Evolutionary conservation across 1,140 invertebrate species (phyloP), one percentile per base, ranked within the genome.

Genomic region (Drosophila ambigua): DNA sequence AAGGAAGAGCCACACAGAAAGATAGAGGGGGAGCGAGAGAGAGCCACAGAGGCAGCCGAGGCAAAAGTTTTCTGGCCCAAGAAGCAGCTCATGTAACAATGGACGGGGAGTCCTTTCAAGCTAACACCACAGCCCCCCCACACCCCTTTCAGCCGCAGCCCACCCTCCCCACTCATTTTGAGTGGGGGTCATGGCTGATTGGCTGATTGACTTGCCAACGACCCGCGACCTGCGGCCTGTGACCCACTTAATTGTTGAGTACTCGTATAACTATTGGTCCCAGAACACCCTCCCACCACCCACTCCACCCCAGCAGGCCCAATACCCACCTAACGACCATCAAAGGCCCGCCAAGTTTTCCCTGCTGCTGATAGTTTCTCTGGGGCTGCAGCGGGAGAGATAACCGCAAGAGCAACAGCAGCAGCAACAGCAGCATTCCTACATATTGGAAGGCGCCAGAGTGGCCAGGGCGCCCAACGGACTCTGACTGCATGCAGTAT

Each of bases 151-250:
- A 24, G 23, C 23, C 23, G 4, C 23, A 24, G 23, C 4, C 23
- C 4, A 2, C 23, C 8, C 31, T 0, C 8, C 8, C 8, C 31
- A 35, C 2, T 9, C 35, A 39, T 39, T 39, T 4, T 39, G 68
- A 53, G 45, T 44, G 60, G 60, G 52, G 60, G 52, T 50, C 71
- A 77, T 50, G 75, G 61, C 59, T 87, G 81, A 85, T 87, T 85
- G 74, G 61, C 78, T 85, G 81, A 85, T 81, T 81, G 82, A 85
- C 82, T 85, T 82, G 77, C 68, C 81, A 66, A 87, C 75, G 73
- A 68, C 50, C 55, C 72, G 54, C 72, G 72, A 68, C 73, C 73
- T 65, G 53, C 60, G 67, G 58, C 68, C 67, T 54, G 68, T 55
- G 69, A 73, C 83, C 46, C 51, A 75, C 73, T 87, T 87, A 85